Conservation (phyloP, 2,113 vertebrate genomes). For the Silurus asotus region DNA sequence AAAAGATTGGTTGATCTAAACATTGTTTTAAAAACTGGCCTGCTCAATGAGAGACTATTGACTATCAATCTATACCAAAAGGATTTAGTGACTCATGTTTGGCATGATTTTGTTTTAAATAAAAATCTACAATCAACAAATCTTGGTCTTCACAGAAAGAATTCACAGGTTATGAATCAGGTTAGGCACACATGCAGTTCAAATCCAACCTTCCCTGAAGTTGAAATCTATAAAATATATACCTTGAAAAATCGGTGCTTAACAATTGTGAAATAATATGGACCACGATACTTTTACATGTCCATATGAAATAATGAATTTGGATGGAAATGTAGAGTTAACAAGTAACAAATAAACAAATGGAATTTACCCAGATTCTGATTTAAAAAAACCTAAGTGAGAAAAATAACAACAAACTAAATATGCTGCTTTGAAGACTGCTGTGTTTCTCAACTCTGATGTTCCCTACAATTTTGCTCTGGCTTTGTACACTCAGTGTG, state of each 20-base stretch:
- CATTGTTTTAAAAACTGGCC: not conserved
- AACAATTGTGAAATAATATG: not conserved
- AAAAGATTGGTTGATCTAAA: not conserved
- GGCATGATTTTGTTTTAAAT: not conserved
- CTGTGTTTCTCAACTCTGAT: slow-evolving; percentile 2
- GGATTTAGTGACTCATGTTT: not conserved
- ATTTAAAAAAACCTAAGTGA: not conserved
- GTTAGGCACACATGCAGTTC: not conserved
- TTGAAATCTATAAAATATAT: not conserved
- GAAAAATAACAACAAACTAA: not conserved
- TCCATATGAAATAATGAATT: not conserved
- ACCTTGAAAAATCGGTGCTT: not conserved
- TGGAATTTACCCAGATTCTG: not conserved
- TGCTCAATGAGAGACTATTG: not conserved
- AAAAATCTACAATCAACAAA: not conserved
- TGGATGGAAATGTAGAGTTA: not conserved
- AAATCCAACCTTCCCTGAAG: not conserved
- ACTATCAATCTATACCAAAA: not conserved
- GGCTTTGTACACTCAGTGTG: not conserved
- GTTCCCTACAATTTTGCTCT: not conserved
- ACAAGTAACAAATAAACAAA: not conserved
- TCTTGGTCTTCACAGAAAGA: not conserved
- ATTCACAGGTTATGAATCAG: not conserved
- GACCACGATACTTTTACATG: too few species aligned
- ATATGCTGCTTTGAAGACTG: not conserved